These are phyloP conservation scores for Xestia rhomboidea DNA, from an alignment of 2,888 invertebrate species.

Conservation along the genomic window DNA sequence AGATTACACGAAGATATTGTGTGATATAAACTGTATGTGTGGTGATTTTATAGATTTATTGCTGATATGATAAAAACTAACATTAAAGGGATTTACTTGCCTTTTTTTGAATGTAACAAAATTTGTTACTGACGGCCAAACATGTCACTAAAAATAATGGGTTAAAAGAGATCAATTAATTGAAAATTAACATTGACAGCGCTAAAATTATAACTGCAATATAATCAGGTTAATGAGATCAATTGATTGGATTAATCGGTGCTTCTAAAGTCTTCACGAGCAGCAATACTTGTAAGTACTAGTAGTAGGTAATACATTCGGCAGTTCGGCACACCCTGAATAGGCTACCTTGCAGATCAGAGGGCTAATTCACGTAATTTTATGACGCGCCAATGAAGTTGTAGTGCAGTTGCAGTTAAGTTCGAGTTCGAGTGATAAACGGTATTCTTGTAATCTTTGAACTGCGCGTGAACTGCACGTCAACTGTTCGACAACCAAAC, in stretches of 20 bases:
- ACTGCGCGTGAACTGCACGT: too few species aligned
- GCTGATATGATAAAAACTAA: constrained; percentile 1
- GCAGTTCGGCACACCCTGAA: neutral
- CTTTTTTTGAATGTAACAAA: neutral
- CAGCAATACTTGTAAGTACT: neutral
- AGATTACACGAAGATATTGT: constrained; percentile 45
- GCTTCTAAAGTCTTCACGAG: neutral
- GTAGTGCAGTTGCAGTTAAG: too few species aligned
- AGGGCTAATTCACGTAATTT: too few species aligned
- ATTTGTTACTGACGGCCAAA: neutral
- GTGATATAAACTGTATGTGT: constrained; percentile 38
- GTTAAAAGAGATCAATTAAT: neutral
- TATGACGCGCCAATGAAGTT: too few species aligned
- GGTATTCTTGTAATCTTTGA: too few species aligned
- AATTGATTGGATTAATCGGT: neutral
- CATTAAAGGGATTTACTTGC: neutral
- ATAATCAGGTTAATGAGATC: neutral
- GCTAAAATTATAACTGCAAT: neutral
- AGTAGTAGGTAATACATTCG: too few species aligned
- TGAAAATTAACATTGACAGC: neutral
- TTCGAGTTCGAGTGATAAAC: too few species aligned
- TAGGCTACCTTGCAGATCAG: neutral
- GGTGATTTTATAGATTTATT: constrained; percentile 34
- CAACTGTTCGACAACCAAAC: too few species aligned
- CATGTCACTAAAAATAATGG: neutral